Base-by-base conservation (phyloP, 2,113 vertebrate genomes). In the Leucosticte australis region DNA sequence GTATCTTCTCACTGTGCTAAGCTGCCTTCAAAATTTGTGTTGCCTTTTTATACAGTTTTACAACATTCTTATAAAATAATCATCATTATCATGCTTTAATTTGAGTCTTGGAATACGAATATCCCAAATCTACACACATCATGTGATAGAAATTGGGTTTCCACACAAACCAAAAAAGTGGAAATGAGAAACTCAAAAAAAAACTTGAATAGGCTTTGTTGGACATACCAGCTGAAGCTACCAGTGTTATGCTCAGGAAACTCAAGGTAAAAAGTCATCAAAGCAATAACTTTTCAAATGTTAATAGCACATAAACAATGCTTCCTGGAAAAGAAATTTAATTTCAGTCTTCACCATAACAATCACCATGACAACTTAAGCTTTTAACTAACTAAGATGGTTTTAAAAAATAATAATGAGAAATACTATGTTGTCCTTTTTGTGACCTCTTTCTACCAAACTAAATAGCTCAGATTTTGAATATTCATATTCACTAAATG, bases 401-500 rank as follows among this genome's bases (percentile, higher is more conserved):
- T 49, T 74, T 77, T 73, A 41, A 91, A 97, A 96, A 87, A 68
- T 63, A 90, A 56, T 84, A 37, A 46, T 44, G 33, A 91, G 13
- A 94, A 94, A 75, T 82, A 62, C 10, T 62, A 42, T 56, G 7
- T 84, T 94, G 77, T 89, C 75, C 49, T 95, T 62, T 87, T 76
- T 19, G 41, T 87, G 81, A 95, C 89, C 77, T 82, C 20, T 69
- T 83, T 53, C 42, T 65, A 69, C 41, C 31, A 69, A 92, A 84
- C 22, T 30, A 67, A 89, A 79, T 30, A 82, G 20, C 31, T 89
- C 49, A 53, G 12, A 57, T 73, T 90, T 84, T 96, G 94, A 95
- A 92, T 95, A 96, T 91, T 91, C 67, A 59, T 91, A 84, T 83
- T 52, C 56, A 83, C 60, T 77, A 94, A 89, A 85, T 56, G 56